Base-by-base conservation (phyloP, 2,888 invertebrate genomes). In the Alloscopus bannaensis region DNA sequence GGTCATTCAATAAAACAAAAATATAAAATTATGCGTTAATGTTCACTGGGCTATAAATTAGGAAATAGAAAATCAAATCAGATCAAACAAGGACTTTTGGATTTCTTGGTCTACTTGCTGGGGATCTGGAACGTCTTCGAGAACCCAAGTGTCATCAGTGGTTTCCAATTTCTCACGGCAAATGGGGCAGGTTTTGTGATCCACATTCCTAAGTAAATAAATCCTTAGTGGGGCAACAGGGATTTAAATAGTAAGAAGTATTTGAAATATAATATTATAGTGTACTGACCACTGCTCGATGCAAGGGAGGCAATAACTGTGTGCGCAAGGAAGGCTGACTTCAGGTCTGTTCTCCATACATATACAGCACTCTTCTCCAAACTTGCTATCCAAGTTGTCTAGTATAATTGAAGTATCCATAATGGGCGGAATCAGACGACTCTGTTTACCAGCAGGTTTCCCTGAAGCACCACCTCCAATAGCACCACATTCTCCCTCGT, bases 271-370 rank as follows among this genome's bases (percentile, higher is more conserved):
- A 2, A 42, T 2, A n/a, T 36, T n/a, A n/a, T n/a, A n/a, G 47
- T 47, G 3, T 4, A 18, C 88, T 87, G 88, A 92, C 94, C 94
- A 94, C 88, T 92, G 91, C 86, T 93, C 92, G 84, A 93, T 93
- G 87, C 94, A 94, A 65, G 90, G 90, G 79, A 91, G 89, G 87
- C 94, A 94, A 88, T 92, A 94, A 85, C 91, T 91, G 87, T 94
- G 94, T 0, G 92, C 89, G 87, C 94, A 94, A 1, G 93, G 92
- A 81, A 94, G 88, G 81, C 92, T 91, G 29, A 93, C 90, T 87
- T 93, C 92, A 0, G 92, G 92, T 86, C 91, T 91, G 70, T 92
- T 88, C 87, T 94, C 93, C 88, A 93, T 90, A 87, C 94, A 94
- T 86, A 94, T 93, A 86, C 92, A 92, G 86, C 93, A 94, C 87